Evolutionary conservation across 92 coral and sea anemone species (phyloP).

Genomic region (Actinostola sp.): DNA sequence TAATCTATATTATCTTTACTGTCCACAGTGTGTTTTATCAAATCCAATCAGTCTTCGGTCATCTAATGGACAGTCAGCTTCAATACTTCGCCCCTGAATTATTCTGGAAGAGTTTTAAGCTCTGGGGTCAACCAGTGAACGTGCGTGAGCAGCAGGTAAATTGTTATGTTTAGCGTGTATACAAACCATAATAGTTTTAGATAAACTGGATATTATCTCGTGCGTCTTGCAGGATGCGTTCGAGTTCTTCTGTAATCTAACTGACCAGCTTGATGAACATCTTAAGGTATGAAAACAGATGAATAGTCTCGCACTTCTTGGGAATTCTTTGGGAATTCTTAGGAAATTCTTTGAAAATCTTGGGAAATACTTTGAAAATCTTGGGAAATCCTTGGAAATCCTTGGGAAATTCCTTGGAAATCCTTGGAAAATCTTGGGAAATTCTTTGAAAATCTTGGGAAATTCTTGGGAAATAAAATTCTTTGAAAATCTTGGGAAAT

Average conservation of each 20-base stretch:
- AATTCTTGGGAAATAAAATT: too few species aligned
- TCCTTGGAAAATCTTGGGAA: too few species aligned
- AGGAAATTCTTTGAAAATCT: too few species aligned
- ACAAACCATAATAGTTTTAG: too few species aligned
- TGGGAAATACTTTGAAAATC: too few species aligned
- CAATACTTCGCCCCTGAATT: conserved; percentile 82
- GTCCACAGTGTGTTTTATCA: conserved; percentile 71
- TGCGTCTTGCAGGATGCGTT: conserved; percentile 72
- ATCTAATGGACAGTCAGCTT: conserved; percentile 87
- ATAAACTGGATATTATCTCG: not conserved
- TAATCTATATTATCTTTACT: not conserved
- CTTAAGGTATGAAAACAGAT: conserved; percentile 65
- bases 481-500: too few species aligned
- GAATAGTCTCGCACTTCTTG: too few species aligned
- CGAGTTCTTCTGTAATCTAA: conserved; percentile 87
- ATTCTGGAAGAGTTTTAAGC: conserved; percentile 87
- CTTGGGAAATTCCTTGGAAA: too few species aligned
- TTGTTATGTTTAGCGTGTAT: not conserved
- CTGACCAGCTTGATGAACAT: conserved; percentile 85
- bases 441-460: too few species aligned
- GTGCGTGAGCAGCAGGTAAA: conserved; percentile 91
- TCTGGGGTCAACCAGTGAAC: conserved; percentile 93
- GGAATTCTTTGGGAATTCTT: too few species aligned
- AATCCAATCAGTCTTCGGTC: conserved; percentile 85
- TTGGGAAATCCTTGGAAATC: too few species aligned